Percentiles rank a stretch among this genome's conserved stretches.
phyloP scores from a whole-genome alignment of 2,888 invertebrate genomes.

The Eremobia ochroleuca region DNA sequence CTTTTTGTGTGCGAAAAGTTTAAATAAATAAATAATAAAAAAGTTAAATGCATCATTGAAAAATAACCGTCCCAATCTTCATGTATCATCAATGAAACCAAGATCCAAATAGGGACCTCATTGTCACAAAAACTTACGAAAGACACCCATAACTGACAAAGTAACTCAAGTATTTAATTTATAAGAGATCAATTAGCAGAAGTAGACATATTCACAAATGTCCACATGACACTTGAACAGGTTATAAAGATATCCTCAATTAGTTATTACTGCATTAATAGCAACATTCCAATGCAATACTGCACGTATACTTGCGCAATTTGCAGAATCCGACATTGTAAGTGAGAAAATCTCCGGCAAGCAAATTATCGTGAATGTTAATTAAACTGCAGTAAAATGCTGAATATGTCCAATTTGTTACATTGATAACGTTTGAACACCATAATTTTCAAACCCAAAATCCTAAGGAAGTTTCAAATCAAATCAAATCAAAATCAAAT shows the following conservation, averaged over 20 bases:
- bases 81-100: not conserved
- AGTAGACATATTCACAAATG: not conserved
- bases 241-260: not conserved
- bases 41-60: not conserved
- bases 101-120: not conserved
- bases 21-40: no score
- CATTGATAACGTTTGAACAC: slow-evolving; percentile 27
- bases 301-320: slow-evolving; percentile 11
- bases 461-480: no score
- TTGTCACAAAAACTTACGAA: not conserved
- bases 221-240: not conserved
- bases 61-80: not conserved
- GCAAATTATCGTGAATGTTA: slow-evolving; percentile 26
- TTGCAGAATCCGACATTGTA: slow-evolving; percentile 8
- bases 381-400: slow-evolving; percentile 19
- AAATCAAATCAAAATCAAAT: no score
- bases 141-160: not conserved
- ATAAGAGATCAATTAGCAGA: not conserved
- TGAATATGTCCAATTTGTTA: slow-evolving; percentile 23
- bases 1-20: no score
- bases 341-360: slow-evolving; percentile 25
- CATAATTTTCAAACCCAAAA: slow-evolving; percentile 1
- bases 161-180: not conserved
- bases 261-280: slow-evolving; percentile 10
- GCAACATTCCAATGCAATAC: slow-evolving; percentile 32